Evolutionary conservation across 2,888 invertebrate genomes (phyloP).

Genomic region (Stenurella melanura): DNA sequence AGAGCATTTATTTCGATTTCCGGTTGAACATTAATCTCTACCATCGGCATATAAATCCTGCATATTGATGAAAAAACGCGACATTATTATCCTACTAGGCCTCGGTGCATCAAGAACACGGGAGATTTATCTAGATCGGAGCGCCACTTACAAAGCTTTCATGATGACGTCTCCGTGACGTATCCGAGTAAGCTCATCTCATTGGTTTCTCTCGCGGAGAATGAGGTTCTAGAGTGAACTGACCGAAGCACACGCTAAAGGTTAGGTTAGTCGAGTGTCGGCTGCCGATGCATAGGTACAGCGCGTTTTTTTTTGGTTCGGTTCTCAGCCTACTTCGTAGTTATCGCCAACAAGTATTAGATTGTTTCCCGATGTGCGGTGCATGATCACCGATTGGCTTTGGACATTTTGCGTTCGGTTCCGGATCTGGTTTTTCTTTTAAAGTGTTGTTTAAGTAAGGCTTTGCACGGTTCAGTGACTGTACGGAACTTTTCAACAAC

Average conservation of each 20-base stretch:
- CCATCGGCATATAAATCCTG: neutral
- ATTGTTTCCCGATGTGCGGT: conserved; percentile 39
- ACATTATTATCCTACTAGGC: conserved; percentile 48
- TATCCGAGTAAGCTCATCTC: conserved; percentile 51
- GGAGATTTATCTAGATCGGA: conserved; percentile 44
- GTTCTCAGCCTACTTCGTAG: conserved; percentile 48
- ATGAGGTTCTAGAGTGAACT: conserved; percentile 68
- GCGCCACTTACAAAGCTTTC: conserved; percentile 59
- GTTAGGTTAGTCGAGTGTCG: conserved; percentile 69
- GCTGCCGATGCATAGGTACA: conserved; percentile 49
- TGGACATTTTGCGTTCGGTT: conserved; percentile 28
- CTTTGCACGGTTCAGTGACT: conserved; percentile 48
- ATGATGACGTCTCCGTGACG: conserved; percentile 66
- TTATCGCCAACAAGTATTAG: conserved; percentile 36
- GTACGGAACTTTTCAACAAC: conserved; percentile 49
- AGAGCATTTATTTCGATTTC: neutral
- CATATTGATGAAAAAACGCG: conserved; percentile 15
- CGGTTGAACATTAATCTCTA: too few species aligned
- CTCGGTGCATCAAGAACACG: conserved; percentile 15
- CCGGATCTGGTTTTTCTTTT: conserved; percentile 27
- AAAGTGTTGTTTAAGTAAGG: conserved; percentile 27
- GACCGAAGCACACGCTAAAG: conserved; percentile 66
- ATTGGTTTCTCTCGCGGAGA: conserved; percentile 63
- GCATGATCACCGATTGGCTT: conserved; percentile 30
- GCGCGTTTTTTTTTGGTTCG: conserved; percentile 45